Evolutionary conservation across 2,113 vertebrate genomes (phyloP).

Genomic region (Terrapene triunguis): DNA sequence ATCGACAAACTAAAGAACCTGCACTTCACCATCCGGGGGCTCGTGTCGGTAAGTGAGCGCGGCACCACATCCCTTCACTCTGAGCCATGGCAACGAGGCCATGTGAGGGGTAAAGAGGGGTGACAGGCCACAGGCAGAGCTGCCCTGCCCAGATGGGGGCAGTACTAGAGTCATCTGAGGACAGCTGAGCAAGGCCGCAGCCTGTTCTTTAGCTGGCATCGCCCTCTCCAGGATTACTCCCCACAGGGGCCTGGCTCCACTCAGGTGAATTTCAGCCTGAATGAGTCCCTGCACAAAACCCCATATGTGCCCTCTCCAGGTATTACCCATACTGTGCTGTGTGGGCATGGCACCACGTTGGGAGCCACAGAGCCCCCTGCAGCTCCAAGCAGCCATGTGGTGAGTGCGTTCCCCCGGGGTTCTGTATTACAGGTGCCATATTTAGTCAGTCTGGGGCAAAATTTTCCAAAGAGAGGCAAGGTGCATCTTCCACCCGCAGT

Average conservation of each 20-base stretch:
- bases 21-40: constrained; percentile 85
- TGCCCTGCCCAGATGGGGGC: background rate
- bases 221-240: background rate
- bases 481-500: background rate
- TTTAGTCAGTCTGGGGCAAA: background rate
- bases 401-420: background rate
- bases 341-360: too few species aligned
- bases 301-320: background rate
- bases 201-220: background rate
- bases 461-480: background rate
- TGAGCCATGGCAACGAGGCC: accelerated
- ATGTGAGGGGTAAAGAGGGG: accelerated
- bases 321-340: background rate
- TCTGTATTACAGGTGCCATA: background rate
- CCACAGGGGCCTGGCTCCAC: background rate
- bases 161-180: background rate
- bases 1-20: constrained; percentile 85
- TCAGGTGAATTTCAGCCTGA: background rate
- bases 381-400: background rate
- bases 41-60: constrained; percentile 82
- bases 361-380: background rate
- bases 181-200: background rate
- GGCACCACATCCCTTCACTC: accelerated
- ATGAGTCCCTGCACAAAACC: background rate
- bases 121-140: background rate